A percentile compares a stretch with the other conserved stretches of the same genome.
Evolutionary conservation across 2,113 vertebrate genomes (phyloP).

Genomic region (Astur gentilis): DNA sequence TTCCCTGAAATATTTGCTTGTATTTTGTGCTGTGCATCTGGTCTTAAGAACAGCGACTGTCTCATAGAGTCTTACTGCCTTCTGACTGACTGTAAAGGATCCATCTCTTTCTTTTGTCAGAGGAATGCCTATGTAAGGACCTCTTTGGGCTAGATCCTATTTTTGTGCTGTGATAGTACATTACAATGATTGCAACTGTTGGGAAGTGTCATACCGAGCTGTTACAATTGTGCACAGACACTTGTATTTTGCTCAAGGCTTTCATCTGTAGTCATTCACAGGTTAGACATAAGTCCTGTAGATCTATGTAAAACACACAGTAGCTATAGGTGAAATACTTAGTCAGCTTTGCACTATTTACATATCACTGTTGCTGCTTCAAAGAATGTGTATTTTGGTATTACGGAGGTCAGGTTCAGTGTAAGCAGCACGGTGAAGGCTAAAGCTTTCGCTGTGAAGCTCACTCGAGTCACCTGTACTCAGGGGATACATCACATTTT

Average conservation of each 20-base stretch:
- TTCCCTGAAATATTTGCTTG: background rate
- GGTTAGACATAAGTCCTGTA: background rate
- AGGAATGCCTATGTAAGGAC: background rate
- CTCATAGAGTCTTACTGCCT: background rate
- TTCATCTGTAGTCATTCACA: background rate
- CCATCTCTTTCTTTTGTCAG: background rate
- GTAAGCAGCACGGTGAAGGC: background rate
- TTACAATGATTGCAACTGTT: background rate
- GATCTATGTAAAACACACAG: background rate
- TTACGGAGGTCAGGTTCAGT: background rate
- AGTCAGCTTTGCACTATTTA: background rate
- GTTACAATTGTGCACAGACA: background rate
- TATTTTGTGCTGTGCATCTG: background rate
- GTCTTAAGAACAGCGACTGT: background rate
- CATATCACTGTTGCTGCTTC: background rate
- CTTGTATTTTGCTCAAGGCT: background rate
- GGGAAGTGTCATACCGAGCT: background rate
- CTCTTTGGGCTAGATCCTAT: background rate
- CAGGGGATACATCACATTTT: fast-evolving
- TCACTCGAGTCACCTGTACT: background rate
- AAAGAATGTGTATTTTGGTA: background rate
- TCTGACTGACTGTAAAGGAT: background rate
- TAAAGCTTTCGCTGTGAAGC: background rate
- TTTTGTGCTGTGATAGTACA: background rate
- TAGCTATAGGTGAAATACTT: background rate